Percentiles rank a stretch among this genome's conserved stretches.
phyloP scores from a whole-genome alignment of 1,140 invertebrate species.

The Drosophila pectinifera region DNA sequence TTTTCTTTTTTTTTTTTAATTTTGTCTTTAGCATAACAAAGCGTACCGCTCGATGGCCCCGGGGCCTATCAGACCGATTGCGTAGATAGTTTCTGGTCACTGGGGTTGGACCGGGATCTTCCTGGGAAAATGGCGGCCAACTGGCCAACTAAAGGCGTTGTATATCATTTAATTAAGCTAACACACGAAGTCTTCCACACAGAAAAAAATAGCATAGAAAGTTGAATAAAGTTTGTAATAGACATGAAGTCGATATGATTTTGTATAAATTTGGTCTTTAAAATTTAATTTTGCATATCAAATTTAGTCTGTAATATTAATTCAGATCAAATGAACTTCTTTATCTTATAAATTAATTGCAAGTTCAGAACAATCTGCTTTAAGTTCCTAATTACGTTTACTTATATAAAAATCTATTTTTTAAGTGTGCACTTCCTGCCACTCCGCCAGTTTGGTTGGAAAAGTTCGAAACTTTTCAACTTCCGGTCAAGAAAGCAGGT shows the following conservation, averaged over 20 bases:
- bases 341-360: too few species aligned
- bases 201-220: background rate
- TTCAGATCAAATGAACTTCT: too few species aligned
- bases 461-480: conserved; percentile 83
- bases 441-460: conserved; percentile 5
- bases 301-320: too few species aligned
- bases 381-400: too few species aligned
- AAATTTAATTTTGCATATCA: too few species aligned
- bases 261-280: too few species aligned
- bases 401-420: too few species aligned
- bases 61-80: conserved; percentile 39
- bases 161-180: conserved; percentile 75
- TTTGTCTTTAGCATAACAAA: conserved; percentile 69
- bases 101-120: conserved; percentile 40
- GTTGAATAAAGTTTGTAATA: too few species aligned
- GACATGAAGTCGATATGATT: too few species aligned
- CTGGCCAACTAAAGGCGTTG: conserved; percentile 35
- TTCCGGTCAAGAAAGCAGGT: conserved; percentile 82
- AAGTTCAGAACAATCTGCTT: too few species aligned
- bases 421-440: background rate
- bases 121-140: conserved; percentile 62
- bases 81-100: conserved; percentile 55
- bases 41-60: conserved; percentile 47
- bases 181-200: conserved; percentile 53
- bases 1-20: conserved; percentile 50